Percentiles rank a stretch among this genome's conserved stretches.
These are phyloP conservation scores for Thalassophryne amazonica DNA, from an alignment of 2,797 vertebrate genomes.

Conservation along the genomic window DNA sequence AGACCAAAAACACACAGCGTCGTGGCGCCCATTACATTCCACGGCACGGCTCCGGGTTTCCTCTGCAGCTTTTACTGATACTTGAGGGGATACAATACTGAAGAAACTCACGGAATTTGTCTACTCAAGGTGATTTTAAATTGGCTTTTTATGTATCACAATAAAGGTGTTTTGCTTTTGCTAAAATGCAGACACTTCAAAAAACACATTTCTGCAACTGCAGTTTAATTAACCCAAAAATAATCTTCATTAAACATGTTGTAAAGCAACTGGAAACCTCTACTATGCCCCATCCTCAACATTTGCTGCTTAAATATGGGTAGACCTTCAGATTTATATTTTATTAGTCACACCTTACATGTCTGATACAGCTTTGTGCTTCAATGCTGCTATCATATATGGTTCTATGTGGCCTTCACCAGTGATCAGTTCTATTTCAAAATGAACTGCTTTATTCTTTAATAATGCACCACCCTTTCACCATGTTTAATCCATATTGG, in stretches of 20 bases:
- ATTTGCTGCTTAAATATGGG: too few relatives aligned
- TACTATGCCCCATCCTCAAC: not conserved
- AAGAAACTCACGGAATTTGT: constrained; percentile 36
- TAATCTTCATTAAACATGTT: constrained; percentile 4
- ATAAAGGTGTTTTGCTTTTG: not conserved
- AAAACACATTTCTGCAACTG: constrained; percentile 25
- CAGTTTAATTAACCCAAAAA: constrained; percentile 41
- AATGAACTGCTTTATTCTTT: too few relatives aligned
- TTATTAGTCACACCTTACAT: too few relatives aligned
- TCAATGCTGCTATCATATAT: too few relatives aligned
- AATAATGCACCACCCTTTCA: too few relatives aligned
- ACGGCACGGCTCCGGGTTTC: constrained; percentile 33
- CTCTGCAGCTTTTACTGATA: constrained; percentile 26
- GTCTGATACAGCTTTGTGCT: too few relatives aligned
- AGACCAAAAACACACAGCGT: constrained; percentile 41
- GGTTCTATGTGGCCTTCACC: too few relatives aligned
- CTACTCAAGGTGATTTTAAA: constrained; percentile 15
- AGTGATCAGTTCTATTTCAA: too few relatives aligned
- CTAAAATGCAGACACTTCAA: constrained; percentile 23
- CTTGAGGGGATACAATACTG: constrained; percentile 16
- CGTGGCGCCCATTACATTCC: constrained; percentile 45
- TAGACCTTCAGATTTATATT: too few relatives aligned
- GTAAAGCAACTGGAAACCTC: constrained; percentile 7
- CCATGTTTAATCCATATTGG: too few relatives aligned
- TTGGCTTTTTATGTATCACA: constrained; percentile 4